These are phyloP conservation scores for Entomobrya proxima DNA, from an alignment of 2,888 invertebrate genomes.

Conservation along the genomic window DNA sequence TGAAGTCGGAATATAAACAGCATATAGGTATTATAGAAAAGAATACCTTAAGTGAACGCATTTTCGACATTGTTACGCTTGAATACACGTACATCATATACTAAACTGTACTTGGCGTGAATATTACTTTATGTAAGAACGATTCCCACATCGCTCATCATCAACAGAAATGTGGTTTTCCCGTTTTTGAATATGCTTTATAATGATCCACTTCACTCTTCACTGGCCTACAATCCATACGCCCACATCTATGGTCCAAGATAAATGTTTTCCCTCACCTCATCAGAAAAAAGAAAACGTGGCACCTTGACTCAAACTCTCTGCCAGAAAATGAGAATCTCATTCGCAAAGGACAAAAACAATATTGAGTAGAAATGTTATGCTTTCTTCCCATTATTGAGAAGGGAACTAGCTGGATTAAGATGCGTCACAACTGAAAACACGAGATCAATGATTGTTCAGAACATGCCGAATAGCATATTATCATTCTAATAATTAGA, in stretches of 20 bases:
- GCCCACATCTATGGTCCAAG: constrained; percentile 31
- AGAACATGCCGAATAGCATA: background rate
- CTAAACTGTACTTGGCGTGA: too few relatives aligned
- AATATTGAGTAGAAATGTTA: background rate
- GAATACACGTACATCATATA: too few relatives aligned
- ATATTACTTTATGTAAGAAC: constrained; percentile 15
- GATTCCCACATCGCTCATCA: constrained; percentile 17
- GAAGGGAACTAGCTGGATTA: background rate
- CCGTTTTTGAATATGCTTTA: constrained; percentile 28
- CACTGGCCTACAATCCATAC: background rate
- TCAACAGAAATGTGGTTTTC: background rate
- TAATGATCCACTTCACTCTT: background rate
- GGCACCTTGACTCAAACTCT: constrained; percentile 14
- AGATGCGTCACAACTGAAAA: background rate
- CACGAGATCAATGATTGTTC: background rate
- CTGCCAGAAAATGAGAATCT: background rate
- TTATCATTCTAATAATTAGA: background rate
- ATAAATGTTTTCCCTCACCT: constrained; percentile 26
- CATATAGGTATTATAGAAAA: too few relatives aligned
- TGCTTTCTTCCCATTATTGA: background rate
- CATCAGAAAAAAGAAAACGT: background rate
- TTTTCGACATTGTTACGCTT: too few relatives aligned
- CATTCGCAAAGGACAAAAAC: background rate
- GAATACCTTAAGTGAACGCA: too few relatives aligned
- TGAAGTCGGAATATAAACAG: too few relatives aligned